Evolutionary conservation across 2,113 vertebrate genomes (phyloP).

Genomic region (Rhabdomys dilectus): DNA sequence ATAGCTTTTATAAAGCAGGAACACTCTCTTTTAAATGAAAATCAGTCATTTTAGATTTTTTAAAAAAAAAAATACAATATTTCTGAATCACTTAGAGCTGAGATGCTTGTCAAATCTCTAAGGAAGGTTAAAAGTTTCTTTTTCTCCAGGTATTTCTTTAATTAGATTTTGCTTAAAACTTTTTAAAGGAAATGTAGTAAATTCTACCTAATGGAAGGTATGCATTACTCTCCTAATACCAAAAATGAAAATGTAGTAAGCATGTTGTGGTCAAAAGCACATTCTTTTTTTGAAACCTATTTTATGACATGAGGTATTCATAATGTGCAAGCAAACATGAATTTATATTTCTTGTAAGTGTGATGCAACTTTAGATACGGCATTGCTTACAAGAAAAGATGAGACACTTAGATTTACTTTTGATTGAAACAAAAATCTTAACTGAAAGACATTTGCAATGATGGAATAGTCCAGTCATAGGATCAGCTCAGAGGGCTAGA

Average conservation of each 20-base stretch:
- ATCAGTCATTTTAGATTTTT: neutral
- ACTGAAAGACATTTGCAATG: neutral
- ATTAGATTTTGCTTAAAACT: neutral
- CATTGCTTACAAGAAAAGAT: neutral
- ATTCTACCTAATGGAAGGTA: neutral
- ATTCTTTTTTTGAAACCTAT: neutral
- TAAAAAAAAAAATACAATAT: too few species aligned
- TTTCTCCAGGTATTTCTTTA: neutral
- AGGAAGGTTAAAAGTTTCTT: neutral
- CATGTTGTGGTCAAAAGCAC: neutral
- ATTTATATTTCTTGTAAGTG: neutral
- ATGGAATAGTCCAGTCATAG: neutral
- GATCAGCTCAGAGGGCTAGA: neutral
- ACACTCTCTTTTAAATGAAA: neutral
- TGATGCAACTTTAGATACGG: neutral
- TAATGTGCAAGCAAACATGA: neutral
- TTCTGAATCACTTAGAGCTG: neutral
- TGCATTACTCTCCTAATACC: neutral
- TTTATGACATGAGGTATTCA: neutral
- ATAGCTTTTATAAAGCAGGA: neutral
- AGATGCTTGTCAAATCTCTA: neutral
- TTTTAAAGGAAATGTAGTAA: neutral
- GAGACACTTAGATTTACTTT: neutral
- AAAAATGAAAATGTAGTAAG: neutral
- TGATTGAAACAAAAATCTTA: neutral